These are phyloP conservation scores for Apis cerana DNA, from an alignment of 1,140 invertebrate genomes.

Conservation along the genomic window DNA sequence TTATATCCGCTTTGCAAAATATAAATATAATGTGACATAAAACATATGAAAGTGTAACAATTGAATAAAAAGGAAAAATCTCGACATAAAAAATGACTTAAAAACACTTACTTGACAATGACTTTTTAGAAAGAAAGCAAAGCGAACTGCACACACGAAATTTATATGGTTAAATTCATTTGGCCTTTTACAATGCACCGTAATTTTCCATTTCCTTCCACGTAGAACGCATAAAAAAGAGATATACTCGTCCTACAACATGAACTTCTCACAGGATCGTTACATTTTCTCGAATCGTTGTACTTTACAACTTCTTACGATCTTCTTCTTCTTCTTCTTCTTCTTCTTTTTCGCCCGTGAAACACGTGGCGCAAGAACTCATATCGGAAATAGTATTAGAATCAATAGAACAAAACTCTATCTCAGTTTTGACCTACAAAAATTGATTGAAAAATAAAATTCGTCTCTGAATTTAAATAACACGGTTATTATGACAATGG, in stretches of 20 bases:
- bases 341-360: neutral
- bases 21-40: neutral
- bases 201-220: neutral
- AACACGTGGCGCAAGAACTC: neutral
- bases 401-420: neutral
- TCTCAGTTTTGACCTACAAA: accelerated
- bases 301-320: neutral
- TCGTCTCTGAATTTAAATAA: no score
- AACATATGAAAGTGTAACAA: neutral
- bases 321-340: neutral
- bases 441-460: neutral
- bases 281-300: constrained; percentile 5
- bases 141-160: no score
- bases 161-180: neutral
- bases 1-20: neutral
- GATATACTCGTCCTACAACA: neutral
- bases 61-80: neutral
- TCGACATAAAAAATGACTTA: neutral
- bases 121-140: no score
- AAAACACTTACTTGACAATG: no score
- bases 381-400: neutral
- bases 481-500: no score
- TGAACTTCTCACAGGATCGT: neutral
- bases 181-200: neutral
- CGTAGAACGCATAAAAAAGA: neutral